Base-by-base conservation (phyloP, 2,797 vertebrate genomes). In the Sphenodon punctatus region DNA sequence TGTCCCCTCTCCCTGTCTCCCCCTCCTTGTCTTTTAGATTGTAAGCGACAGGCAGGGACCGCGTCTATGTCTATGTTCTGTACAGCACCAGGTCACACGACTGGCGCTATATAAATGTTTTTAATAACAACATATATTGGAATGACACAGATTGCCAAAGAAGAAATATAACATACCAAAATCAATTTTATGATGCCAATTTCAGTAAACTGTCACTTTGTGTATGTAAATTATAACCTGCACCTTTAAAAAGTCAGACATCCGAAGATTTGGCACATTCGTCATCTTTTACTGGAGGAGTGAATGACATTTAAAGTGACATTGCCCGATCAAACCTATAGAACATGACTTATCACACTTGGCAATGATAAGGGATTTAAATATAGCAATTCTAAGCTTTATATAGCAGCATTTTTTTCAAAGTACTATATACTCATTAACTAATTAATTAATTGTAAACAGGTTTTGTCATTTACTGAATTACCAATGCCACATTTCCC, bases 331-430 rank as follows among this genome's bases (percentile, higher is more conserved):
- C 78, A 89, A 88, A 85, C 46, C 8, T 42, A 82, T 53, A 39
- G 34, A 36, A 34, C 36, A 80, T 41, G 76, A 82, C 34, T 86
- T 82, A 86, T 64, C 43, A 80, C 78, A 72, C 34, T 58, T 87
- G 84, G 43, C 38, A 68, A 34, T 46, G 71, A 87, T 85, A 87
- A 80, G 85, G 82, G 68, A 67, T 85, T 88, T 80, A 87, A 63
- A 43, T 79, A 72, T 84, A 80, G 78, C 70, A 45, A 80, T 66
- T 67, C 88, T 58, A 82, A 41, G 46, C 72, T 0, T 1, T 13
- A 82, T 69, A 86, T 77, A 65, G 56, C 81, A 77, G 72, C 49
- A 71, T 71, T 84, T 45, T n/a, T 61, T 82, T 68, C 49, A 61
- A 78, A 80, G 19, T 60, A 76, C 46, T 67, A 69, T 6, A 59